Evolutionary conservation across 2,113 vertebrate genomes (phyloP).

Genomic region (Ceyx cyanopectus): DNA sequence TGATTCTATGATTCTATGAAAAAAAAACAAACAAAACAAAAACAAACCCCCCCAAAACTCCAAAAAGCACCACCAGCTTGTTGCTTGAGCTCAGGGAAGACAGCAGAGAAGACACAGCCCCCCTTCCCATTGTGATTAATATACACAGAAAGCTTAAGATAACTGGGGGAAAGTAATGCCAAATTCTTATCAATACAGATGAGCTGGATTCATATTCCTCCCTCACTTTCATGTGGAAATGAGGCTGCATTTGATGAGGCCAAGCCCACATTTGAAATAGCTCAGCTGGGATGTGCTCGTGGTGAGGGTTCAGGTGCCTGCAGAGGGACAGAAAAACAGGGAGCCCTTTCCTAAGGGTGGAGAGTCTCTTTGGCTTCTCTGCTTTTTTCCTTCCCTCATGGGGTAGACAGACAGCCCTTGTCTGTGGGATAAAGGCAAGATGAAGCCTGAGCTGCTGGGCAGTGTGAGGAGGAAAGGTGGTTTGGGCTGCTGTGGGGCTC

Average conservation of each 20-base stretch:
- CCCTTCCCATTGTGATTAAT: not conserved
- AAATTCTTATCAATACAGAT: conserved; percentile 61
- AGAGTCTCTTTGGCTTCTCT: not conserved
- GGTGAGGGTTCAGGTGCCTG: conserved; percentile 15
- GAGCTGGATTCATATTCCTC: conserved; percentile 36
- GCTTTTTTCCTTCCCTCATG: not conserved
- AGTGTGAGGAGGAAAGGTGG: not conserved
- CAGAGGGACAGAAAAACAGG: not conserved
- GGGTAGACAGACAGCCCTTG: not conserved
- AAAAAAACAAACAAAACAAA: not conserved
- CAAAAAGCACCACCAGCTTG: not conserved
- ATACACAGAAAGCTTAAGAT: conserved; percentile 37
- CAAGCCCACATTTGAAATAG: conserved; percentile 50
- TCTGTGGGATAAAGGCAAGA: fast-evolving
- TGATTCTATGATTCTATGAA: no score
- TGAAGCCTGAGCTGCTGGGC: not conserved
- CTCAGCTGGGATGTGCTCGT: not conserved
- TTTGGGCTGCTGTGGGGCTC: not conserved
- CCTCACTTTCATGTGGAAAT: conserved; percentile 66
- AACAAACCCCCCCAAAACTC: not conserved
- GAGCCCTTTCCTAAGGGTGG: not conserved
- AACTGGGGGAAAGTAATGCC: conserved; percentile 12
- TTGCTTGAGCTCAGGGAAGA: not conserved
- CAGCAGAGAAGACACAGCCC: not conserved
- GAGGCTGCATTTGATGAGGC: conserved; percentile 38